Base-by-base conservation (phyloP, 2,797 vertebrate species). In the Thalassophryne amazonica region DNA sequence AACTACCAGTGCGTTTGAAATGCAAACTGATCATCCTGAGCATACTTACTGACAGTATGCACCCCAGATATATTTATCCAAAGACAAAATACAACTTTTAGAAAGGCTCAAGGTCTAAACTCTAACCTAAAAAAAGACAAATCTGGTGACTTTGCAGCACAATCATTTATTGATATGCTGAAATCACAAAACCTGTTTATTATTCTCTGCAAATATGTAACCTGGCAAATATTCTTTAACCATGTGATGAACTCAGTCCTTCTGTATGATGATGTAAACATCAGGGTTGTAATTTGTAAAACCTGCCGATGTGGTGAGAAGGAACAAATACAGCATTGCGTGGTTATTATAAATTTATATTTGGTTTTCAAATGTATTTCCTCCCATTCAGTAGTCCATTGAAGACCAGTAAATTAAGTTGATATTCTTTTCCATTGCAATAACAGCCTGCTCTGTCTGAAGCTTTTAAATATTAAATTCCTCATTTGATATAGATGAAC, bases 1-100 rank as follows among this genome's bases (percentile, higher is more conserved):
- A 86, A 46, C 74, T 83, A 76, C 81, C 37, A 28, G 72, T 73
- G 85, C 86, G 71, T 86, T 85, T 12, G 71, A 85, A 86, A 87
- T 69, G 72, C 80, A 81, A 68, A 83, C 78, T 81, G 76, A 76
- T 79, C 71, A 46, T 70, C 73, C 36, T 53, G 48, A 63, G 76
- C 66, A 63, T 30, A 48, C 53, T 42, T 37, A 31, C 62, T 37
- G 31, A 51, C 48, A 60, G 51, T 59, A 67, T 68, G 72, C 56
- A 60, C 58, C 16, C 61, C 17, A 8, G 33, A 28, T 25, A 55
- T 48, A 65, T 62, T 61, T 47, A 65, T 59, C 68, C 65, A 69
- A 60, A 37, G 34, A 60, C 32, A 62, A 46, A 37, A 66, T 28
- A 27, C 52, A 27, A 36, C 48, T 34, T 31, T 33, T 21, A 28